These are phyloP conservation scores for Heloderma charlesbogerti DNA, from an alignment of 2,113 vertebrate species.

Conservation along the genomic window DNA sequence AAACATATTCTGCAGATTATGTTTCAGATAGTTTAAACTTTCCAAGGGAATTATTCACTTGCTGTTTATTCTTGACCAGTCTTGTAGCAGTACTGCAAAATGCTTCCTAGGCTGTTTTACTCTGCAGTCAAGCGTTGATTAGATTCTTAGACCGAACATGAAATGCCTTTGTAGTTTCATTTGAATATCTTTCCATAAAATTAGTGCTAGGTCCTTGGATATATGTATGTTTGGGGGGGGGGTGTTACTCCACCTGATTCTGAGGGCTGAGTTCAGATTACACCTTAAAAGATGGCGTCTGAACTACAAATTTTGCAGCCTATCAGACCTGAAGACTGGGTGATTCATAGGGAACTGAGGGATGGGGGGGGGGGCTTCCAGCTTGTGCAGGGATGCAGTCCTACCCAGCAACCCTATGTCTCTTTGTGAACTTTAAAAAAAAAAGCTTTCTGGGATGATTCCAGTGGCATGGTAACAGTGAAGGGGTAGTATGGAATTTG, in stretches of 20 bases:
- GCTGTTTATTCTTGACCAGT: neutral
- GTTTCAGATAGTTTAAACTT: conserved; percentile 7
- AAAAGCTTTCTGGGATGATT: neutral
- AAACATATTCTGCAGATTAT: conserved; percentile 28
- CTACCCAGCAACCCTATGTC: neutral
- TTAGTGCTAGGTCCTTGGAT: neutral
- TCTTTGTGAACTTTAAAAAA: neutral
- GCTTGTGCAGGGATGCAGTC: neutral
- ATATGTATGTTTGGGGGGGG: too few species aligned
- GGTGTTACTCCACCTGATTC: neutral
- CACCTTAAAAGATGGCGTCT: neutral
- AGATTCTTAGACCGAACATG: neutral
- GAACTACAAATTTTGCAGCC: neutral
- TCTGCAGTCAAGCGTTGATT: neutral
- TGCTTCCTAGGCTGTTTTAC: neutral
- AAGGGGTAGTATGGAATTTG: too few species aligned
- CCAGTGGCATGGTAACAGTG: neutral
- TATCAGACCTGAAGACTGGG: neutral
- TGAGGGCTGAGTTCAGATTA: neutral
- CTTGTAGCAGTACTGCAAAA: neutral
- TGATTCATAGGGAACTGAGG: neutral
- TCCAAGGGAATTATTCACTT: conserved; percentile 4
- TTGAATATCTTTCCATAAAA: neutral
- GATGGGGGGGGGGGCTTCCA: neutral
- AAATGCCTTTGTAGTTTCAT: neutral